Conservation (phyloP, 2,113 vertebrate species). For the Emydura subglobosa region DNA sequence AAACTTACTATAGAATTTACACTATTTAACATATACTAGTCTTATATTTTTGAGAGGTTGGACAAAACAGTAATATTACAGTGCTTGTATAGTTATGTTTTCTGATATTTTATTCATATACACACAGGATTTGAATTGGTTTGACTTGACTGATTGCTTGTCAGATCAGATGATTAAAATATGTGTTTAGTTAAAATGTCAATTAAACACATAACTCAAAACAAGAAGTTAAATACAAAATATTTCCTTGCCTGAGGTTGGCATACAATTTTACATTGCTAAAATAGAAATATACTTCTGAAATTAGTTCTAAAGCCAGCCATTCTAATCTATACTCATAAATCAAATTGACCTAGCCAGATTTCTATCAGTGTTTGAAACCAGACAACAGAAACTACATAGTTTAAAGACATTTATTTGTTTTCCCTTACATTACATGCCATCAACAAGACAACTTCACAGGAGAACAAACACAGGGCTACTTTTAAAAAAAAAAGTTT, state of each 20-base stretch:
- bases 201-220: not conserved
- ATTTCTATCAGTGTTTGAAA: not conserved
- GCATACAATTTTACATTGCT: not conserved
- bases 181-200: not conserved
- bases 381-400: slow-evolving; percentile 17
- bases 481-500: not conserved
- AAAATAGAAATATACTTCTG: not conserved
- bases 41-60: accelerated
- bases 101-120: not conserved
- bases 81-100: accelerated
- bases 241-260: not conserved
- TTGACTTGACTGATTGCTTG: not conserved
- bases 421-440: not conserved
- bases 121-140: not conserved
- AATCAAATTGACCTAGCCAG: not conserved
- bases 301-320: not conserved
- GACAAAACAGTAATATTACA: not conserved
- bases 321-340: not conserved
- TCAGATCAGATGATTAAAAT: not conserved
- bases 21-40: accelerated
- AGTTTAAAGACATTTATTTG: not conserved
- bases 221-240: not conserved
- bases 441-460: not conserved
- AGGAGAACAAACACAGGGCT: not conserved
- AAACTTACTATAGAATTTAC: not conserved